Percentiles rank a stretch among this genome's conserved stretches.
These are phyloP conservation scores for Sterna hirundo DNA, from an alignment of 2,113 vertebrate genomes.

Conservation along the genomic window DNA sequence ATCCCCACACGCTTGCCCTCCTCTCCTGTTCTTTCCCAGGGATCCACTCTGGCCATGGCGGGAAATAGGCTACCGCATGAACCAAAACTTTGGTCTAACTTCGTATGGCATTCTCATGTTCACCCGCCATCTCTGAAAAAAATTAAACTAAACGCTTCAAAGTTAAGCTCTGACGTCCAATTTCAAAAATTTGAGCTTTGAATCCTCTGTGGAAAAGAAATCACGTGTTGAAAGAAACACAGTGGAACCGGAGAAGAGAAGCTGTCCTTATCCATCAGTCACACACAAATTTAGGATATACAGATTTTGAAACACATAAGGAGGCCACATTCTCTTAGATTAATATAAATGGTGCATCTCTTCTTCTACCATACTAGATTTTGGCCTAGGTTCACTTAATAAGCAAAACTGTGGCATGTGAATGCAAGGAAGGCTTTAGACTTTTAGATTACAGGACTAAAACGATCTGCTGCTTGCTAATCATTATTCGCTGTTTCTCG, in stretches of 20 bases:
- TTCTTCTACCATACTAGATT: background rate
- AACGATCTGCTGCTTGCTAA: background rate
- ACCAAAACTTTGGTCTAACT: background rate
- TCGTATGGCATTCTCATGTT: background rate
- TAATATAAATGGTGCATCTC: background rate
- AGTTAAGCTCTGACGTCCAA: background rate
- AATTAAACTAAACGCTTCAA: background rate
- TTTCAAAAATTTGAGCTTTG: background rate
- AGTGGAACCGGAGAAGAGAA: background rate
- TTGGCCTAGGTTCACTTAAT: background rate
- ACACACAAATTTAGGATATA: background rate
- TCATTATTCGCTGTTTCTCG: background rate
- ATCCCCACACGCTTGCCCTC: rapidly evolving
- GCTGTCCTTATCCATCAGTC: background rate
- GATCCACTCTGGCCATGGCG: background rate
- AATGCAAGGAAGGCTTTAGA: background rate
- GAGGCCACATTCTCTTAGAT: background rate
- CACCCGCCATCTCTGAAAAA: background rate
- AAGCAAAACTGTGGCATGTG: background rate
- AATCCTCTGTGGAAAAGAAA: background rate
- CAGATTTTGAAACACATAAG: background rate
- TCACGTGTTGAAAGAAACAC: background rate
- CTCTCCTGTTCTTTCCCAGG: background rate
- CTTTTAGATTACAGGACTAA: background rate
- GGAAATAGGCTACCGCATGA: background rate